Evolutionary conservation across 1,140 invertebrate species (phyloP).

Genomic region (Drosophila santomea): DNA sequence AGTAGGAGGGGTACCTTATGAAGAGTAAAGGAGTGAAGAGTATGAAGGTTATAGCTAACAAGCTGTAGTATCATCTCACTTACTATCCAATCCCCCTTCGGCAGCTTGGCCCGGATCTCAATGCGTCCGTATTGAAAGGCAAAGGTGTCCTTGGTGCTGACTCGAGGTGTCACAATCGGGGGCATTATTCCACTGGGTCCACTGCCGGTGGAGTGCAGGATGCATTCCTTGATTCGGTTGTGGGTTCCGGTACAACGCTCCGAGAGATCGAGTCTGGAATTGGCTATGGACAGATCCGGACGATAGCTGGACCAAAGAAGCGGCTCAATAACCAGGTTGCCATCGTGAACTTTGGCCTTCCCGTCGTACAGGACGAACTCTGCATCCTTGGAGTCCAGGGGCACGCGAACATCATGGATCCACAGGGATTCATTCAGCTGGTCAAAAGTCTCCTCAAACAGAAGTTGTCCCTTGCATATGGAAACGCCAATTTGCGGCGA

Average conservation of each 20-base stretch:
- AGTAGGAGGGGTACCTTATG: slow-evolving; percentile 68
- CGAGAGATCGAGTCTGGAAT: slow-evolving; percentile 49
- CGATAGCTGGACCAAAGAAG: slow-evolving; percentile 61
- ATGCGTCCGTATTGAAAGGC: slow-evolving; percentile 66
- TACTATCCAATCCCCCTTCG: slow-evolving; percentile 61
- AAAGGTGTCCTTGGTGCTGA: slow-evolving; percentile 65
- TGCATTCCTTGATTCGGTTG: slow-evolving; percentile 50
- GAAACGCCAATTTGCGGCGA: slow-evolving; percentile 4
- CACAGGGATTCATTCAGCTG: slow-evolving; percentile 64
- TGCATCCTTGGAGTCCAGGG: slow-evolving; percentile 61
- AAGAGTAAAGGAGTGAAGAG: background rate
- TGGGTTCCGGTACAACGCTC: slow-evolving; percentile 67
- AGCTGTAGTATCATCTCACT: background rate
- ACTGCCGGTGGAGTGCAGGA: slow-evolving; percentile 47
- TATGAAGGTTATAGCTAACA: background rate
- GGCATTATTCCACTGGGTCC: slow-evolving; percentile 65
- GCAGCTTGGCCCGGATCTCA: slow-evolving; percentile 60
- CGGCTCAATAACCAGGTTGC: slow-evolving; percentile 55
- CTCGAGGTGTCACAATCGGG: slow-evolving; percentile 55
- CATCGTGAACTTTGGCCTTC: slow-evolving; percentile 32
- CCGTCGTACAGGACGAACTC: slow-evolving; percentile 74
- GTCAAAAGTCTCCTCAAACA: slow-evolving; percentile 75
- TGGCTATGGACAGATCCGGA: slow-evolving; percentile 55
- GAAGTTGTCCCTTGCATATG: slow-evolving; percentile 60
- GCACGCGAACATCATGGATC: slow-evolving; percentile 62